Evolutionary conservation across 2,888 invertebrate genomes (phyloP).

Genomic region (Leptogaster cylindrica): DNA sequence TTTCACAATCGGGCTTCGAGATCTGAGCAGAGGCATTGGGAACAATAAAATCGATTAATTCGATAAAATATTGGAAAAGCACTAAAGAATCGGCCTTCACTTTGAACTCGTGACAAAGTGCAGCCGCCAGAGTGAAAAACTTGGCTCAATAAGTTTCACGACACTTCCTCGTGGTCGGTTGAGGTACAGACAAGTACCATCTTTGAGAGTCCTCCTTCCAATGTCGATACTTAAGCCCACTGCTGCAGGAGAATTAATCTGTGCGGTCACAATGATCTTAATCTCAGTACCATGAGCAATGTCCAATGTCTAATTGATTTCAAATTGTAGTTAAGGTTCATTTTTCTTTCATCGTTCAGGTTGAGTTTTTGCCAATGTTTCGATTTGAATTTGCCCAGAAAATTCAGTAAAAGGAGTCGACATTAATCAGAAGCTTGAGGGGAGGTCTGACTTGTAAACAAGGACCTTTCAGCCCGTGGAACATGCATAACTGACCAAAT

Average conservation of each 20-base stretch:
- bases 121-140: slow-evolving; percentile 24
- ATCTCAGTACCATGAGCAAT: slow-evolving; percentile 40
- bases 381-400: slow-evolving; percentile 18
- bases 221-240: not conserved
- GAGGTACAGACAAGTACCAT: not conserved
- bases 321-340: slow-evolving; percentile 29
- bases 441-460: slow-evolving; percentile 1
- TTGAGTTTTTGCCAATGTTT: not conserved
- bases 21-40: not conserved
- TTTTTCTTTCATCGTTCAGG: not conserved
- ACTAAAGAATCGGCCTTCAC: slow-evolving; percentile 4
- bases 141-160: slow-evolving; percentile 24
- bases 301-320: slow-evolving; percentile 41
- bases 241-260: not conserved
- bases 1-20: no score
- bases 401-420: slow-evolving; percentile 11
- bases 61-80: not conserved
- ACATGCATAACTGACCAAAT: slow-evolving; percentile 13
- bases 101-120: slow-evolving; percentile 23
- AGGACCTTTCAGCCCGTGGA: not conserved
- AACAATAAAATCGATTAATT: slow-evolving; percentile 6
- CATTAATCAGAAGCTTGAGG: slow-evolving; percentile 19
- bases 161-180: slow-evolving; percentile 31
- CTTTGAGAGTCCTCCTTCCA: not conserved
- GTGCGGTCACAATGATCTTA: not conserved